Evolutionary conservation across 2,797 vertebrate genomes (phyloP).

Genomic region (Pelodytes ibericus): DNA sequence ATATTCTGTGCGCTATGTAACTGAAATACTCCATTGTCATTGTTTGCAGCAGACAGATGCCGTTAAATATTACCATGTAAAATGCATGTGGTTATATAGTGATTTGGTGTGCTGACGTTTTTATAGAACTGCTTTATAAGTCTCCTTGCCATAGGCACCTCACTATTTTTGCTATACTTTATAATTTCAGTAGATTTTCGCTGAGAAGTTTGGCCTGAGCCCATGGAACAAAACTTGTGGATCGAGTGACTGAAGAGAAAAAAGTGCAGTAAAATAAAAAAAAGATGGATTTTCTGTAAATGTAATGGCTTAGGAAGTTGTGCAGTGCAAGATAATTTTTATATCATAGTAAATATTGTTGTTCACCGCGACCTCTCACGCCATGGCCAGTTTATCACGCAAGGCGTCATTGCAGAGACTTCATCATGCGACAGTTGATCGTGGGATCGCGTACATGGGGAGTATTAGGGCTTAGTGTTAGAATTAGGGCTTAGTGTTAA

Average conservation of each 20-base stretch:
- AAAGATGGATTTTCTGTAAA: slow-evolving; percentile 3
- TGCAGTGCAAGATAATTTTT: no score
- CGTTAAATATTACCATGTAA: background rate
- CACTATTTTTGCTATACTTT: slow-evolving; percentile 13
- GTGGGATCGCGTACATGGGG: no score
- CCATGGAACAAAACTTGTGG: slow-evolving; percentile 7
- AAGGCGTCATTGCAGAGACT: no score
- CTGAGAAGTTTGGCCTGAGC: background rate
- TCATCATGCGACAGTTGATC: no score
- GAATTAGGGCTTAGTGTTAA: no score
- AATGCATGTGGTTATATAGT: background rate
- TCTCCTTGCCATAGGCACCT: slow-evolving; percentile 3
- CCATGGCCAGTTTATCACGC: no score
- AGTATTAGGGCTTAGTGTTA: no score
- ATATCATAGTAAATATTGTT: no score
- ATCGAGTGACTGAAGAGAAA: slow-evolving; percentile 8
- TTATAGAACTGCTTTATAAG: slow-evolving; percentile 8
- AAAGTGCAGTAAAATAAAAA: background rate
- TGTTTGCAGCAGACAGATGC: background rate
- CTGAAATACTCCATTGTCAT: background rate
- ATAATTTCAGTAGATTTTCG: slow-evolving; percentile 14
- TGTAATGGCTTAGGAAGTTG: background rate
- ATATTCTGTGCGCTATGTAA: background rate
- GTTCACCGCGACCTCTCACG: no score
- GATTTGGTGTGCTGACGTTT: background rate